These are phyloP conservation scores for Ambastaia sidthimunki DNA, from an alignment of 2,797 vertebrate species.

Conservation along the genomic window DNA sequence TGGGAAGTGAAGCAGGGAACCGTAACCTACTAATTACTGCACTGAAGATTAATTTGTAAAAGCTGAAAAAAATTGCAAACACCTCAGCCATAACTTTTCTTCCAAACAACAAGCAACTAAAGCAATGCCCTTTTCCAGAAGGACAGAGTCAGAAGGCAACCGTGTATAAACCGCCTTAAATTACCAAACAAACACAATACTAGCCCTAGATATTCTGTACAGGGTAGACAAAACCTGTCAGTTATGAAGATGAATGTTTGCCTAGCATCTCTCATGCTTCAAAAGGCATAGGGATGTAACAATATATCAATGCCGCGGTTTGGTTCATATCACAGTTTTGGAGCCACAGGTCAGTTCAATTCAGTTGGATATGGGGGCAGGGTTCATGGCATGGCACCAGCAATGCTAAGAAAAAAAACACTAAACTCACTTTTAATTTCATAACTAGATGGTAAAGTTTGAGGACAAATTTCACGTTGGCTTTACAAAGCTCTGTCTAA, in stretches of 20 bases:
- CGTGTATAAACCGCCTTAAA: constrained; percentile 34
- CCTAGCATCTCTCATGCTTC: background rate
- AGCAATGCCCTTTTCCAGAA: constrained; percentile 53
- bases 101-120: constrained; percentile 52
- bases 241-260: background rate
- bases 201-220: background rate
- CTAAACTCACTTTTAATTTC: too few species aligned
- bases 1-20: constrained; percentile 12
- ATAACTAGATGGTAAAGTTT: too few species aligned
- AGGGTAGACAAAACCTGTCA: background rate
- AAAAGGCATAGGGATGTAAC: background rate
- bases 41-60: constrained; percentile 35
- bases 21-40: constrained; percentile 54
- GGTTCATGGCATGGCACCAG: too few species aligned
- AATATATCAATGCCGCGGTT: too few species aligned
- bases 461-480: too few species aligned
- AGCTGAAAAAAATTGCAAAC: constrained; percentile 47
- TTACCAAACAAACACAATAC: constrained; percentile 22
- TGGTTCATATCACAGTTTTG: too few species aligned
- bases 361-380: too few species aligned
- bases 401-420: too few species aligned
- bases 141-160: constrained; percentile 16
- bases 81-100: constrained; percentile 66
- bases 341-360: too few species aligned
- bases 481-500: too few species aligned